These are phyloP conservation scores for Elaeidobius kamerunicus DNA, from an alignment of 2,888 invertebrate genomes.

Conservation along the genomic window DNA sequence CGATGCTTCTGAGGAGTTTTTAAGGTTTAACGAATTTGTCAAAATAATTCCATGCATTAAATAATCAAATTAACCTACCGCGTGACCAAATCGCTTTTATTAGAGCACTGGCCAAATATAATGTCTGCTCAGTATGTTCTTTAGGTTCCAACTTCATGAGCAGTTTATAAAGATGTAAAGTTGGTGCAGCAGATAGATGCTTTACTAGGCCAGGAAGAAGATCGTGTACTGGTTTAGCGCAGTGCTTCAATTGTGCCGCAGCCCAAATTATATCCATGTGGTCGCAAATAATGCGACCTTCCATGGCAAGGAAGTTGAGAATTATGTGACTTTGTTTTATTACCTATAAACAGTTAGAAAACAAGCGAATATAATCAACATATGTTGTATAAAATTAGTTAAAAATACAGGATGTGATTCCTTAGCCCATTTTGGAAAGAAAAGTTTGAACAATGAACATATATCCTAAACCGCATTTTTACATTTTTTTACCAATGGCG, in stretches of 20 bases:
- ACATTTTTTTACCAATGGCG: too few species aligned
- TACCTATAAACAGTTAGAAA: constrained; percentile 54
- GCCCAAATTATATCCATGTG: constrained; percentile 94
- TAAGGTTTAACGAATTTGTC: not conserved
- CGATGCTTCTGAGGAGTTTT: too few species aligned
- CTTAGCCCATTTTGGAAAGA: too few species aligned
- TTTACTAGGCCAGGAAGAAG: constrained; percentile 86
- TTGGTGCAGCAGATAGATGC: constrained; percentile 83
- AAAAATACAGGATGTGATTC: too few species aligned
- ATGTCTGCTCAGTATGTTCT: constrained; percentile 91
- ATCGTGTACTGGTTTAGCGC: constrained; percentile 91
- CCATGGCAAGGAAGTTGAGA: constrained; percentile 88
- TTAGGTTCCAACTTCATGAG: constrained; percentile 85
- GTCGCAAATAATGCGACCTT: constrained; percentile 84
- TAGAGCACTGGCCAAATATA: constrained; percentile 84
- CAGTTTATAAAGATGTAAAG: constrained; percentile 82
- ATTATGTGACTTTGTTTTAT: constrained; percentile 95
- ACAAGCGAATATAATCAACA: not conserved
- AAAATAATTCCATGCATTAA: not conserved
- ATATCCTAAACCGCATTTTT: too few species aligned
- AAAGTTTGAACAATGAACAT: too few species aligned
- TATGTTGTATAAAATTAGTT: not conserved
- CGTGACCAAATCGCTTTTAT: constrained; percentile 91
- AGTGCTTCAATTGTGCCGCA: constrained; percentile 92
- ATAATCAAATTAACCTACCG: constrained; percentile 7